These are phyloP conservation scores for Cheilosia vulpina DNA, from an alignment of 2,888 invertebrate genomes.

Conservation along the genomic window DNA sequence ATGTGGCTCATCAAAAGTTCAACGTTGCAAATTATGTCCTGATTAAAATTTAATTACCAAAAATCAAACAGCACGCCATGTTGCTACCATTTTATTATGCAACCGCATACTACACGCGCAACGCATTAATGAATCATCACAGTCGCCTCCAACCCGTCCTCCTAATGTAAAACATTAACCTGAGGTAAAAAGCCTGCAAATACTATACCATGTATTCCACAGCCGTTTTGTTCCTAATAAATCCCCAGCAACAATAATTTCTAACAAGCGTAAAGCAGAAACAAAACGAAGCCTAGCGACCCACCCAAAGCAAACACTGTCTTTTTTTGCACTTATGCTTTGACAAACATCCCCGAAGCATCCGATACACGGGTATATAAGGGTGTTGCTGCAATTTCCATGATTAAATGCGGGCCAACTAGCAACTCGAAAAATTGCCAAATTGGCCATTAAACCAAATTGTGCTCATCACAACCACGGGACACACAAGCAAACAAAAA, in stretches of 20 bases:
- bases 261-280: constrained; percentile 28
- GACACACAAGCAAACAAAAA: constrained; percentile 37
- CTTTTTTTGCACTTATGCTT: constrained; percentile 36
- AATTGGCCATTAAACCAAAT: constrained; percentile 73
- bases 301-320: constrained; percentile 17
- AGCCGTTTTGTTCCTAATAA: background rate
- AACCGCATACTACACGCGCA: constrained; percentile 48
- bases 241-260: constrained; percentile 35
- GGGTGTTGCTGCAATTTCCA: constrained; percentile 45
- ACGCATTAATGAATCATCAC: constrained; percentile 68
- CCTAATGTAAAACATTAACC: constrained; percentile 41
- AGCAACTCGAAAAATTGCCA: constrained; percentile 54
- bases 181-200: constrained; percentile 27
- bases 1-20: constrained; percentile 2
- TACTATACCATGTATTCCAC: constrained; percentile 2
- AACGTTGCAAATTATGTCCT: constrained; percentile 37
- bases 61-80: constrained; percentile 51
- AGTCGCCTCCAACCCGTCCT: constrained; percentile 11
- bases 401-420: constrained; percentile 56
- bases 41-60: constrained; percentile 64
- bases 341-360: constrained; percentile 31
- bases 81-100: constrained; percentile 45
- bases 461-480: constrained; percentile 56
- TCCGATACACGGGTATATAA: background rate
- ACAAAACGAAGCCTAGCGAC: constrained; percentile 7